These are phyloP conservation scores for Festucalex cinctus DNA, from an alignment of 2,113 vertebrate genomes.

Conservation along the genomic window DNA sequence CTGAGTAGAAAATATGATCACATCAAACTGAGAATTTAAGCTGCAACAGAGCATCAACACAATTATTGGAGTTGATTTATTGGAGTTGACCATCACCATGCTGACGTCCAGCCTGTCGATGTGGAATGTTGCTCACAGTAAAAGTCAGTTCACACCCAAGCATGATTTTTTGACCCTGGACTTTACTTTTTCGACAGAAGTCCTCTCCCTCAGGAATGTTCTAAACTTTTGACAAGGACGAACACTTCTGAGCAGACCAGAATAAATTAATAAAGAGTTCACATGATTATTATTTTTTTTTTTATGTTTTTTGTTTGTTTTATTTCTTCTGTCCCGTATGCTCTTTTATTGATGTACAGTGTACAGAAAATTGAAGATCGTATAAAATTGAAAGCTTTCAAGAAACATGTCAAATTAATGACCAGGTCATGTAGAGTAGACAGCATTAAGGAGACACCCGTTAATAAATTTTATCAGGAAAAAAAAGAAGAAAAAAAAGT, in stretches of 20 bases:
- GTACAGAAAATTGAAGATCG: no score
- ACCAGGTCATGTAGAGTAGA: no score
- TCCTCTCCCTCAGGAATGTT: slow-evolving; percentile 11
- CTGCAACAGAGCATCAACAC: slow-evolving; percentile 12
- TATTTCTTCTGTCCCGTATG: no score
- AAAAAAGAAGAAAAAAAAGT: no score
- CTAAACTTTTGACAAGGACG: background rate
- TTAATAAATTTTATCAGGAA: no score
- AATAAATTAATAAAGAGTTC: background rate
- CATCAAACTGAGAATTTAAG: slow-evolving; percentile 34
- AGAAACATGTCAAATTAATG: no score
- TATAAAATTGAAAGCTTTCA: no score
- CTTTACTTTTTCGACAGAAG: background rate
- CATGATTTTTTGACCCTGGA: slow-evolving; percentile 14
- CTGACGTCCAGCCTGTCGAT: slow-evolving; percentile 42
- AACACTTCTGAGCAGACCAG: background rate
- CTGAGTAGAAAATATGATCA: no score
- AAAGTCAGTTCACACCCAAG: slow-evolving; percentile 27
- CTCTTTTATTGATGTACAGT: no score
- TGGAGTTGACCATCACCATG: background rate
- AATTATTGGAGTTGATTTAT: slow-evolving; percentile 15
- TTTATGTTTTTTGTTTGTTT: no score
- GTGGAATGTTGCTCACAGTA: slow-evolving; percentile 24
- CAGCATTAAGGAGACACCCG: no score
- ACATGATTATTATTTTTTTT: no score